Conservation (phyloP, 2,888 invertebrate genomes). For the Drosophila phalerata region DNA sequence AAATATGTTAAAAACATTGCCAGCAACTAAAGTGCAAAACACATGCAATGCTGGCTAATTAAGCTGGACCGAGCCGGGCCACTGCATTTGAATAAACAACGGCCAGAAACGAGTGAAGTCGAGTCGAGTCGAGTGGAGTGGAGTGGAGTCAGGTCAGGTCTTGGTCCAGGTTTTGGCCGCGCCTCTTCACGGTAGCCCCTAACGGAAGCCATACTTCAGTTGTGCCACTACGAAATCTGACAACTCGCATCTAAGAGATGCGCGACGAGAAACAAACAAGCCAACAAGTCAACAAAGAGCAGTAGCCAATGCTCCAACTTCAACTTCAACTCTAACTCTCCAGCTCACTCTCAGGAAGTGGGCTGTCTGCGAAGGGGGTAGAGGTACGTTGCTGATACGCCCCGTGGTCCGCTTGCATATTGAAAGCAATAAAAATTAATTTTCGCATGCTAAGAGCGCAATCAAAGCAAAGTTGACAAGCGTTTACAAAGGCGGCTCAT, state of each 20-base stretch:
- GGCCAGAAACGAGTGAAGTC: not conserved
- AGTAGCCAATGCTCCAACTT: constrained; percentile 46
- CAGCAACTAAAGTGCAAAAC: constrained; percentile 68
- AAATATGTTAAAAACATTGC: constrained; percentile 47
- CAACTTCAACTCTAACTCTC: constrained; percentile 1
- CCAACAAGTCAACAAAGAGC: constrained; percentile 35
- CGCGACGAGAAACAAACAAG: constrained; percentile 47
- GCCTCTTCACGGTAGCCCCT: constrained; percentile 72
- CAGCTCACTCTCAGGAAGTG: constrained; percentile 59
- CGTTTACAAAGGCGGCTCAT: constrained; percentile 76
- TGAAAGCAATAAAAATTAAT: constrained; percentile 79
- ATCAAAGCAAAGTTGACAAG: constrained; percentile 78
- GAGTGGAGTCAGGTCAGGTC: constrained; percentile 1
- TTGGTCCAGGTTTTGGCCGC: constrained; percentile 36
- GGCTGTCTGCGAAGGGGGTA: constrained; percentile 39
- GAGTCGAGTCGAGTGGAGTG: not conserved
- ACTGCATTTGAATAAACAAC: constrained; percentile 62
- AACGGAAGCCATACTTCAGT: constrained; percentile 81
- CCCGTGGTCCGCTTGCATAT: constrained; percentile 70
- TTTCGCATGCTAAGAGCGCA: constrained; percentile 77
- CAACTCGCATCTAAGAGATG: constrained; percentile 76
- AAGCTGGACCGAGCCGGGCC: constrained; percentile 60
- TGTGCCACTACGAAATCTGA: constrained; percentile 70
- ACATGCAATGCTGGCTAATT: constrained; percentile 77
- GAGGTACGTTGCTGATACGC: constrained; percentile 70